Percentiles rank a stretch among this genome's conserved stretches.
Evolutionary conservation across 1,140 invertebrate genomes (phyloP).

Genomic region (Leptoteleia sp.): DNA sequence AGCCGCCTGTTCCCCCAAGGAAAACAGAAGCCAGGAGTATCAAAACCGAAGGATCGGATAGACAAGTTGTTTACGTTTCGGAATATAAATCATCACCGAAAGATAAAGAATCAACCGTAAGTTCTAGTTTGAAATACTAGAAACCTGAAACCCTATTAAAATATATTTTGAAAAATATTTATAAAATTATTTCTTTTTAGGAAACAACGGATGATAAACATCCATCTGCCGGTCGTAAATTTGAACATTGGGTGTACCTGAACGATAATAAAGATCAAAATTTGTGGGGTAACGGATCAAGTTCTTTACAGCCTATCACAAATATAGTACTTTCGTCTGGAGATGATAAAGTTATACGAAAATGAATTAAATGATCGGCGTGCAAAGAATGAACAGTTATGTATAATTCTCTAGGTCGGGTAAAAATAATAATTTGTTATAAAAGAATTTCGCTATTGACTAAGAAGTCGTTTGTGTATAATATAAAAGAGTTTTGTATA

Average conservation of each 20-base stretch:
- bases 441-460: too few relatives aligned
- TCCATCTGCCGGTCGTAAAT: constrained; percentile 41
- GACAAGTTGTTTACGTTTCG: constrained; percentile 78
- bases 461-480: too few relatives aligned
- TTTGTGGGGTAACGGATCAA: constrained; percentile 71
- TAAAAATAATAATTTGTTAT: too few relatives aligned
- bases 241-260: constrained; percentile 74
- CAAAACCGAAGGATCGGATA: constrained; percentile 68
- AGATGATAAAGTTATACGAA: constrained; percentile 67
- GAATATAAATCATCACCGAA: constrained; percentile 74
- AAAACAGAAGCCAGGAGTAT: constrained; percentile 72
- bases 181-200: constrained; percentile 51
- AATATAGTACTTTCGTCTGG: constrained; percentile 73
- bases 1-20: constrained; percentile 78
- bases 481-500: too few relatives aligned
- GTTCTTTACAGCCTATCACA: constrained; percentile 67
- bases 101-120: constrained; percentile 55
- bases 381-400: too few relatives aligned
- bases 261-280: constrained; percentile 73
- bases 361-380: too few relatives aligned
- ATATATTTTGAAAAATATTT: background rate
- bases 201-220: constrained; percentile 25
- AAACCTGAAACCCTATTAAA: too few relatives aligned
- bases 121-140: constrained; percentile 32
- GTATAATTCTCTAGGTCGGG: too few relatives aligned